Base-by-base conservation (phyloP, 2,797 vertebrate species). In the Lates japonicus region DNA sequence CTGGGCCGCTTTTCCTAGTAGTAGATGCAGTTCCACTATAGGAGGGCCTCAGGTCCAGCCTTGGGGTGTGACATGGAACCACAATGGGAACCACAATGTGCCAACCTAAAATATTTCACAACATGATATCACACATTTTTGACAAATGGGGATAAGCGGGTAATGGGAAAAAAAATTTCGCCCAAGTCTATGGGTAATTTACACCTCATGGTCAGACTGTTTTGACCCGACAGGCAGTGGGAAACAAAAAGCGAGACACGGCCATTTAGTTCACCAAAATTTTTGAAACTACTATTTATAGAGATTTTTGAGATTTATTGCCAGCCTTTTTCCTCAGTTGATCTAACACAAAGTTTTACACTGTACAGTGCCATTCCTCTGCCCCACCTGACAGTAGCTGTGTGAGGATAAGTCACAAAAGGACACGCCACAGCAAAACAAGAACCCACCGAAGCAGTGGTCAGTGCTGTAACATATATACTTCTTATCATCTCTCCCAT, bases 1-100 rank as follows among this genome's bases (percentile, higher is more conserved):
- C 60, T 37, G 60, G 61, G 22, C 17, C 41, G 0, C 29, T 59
- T n/a, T 44, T 76, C 63, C 22, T 58, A 55, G 57, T 68, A 33
- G 46, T n/a, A n/a, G n/a, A 44, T 73, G 4, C 7, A 0, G 20
- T 11, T 59, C 3, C 35, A 42, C 3, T 39, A 65, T 29, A 54
- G 12, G 7, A 54, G 12, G 10, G 17, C 9, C 52, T 33, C 2
- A 20, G 37, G 49, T 16, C 10, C 51, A 51, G 20, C n/a, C 49
- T 19, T 54, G 31, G 7, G 19, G 17, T 22, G 22, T n/a, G 13
- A 52, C 25, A 49, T 22, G 74, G 29, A 19, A 42, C 14, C 2
- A 22, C 33, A 11, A 14, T n/a, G 19, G 22, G 29, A n/a, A n/a
- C 46, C n/a, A 59, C 29, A 51, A 19, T 37, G 20, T n/a, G n/a